These are phyloP conservation scores for Epirrhoe tristata DNA, from an alignment of 2,888 invertebrate genomes.

Conservation along the genomic window DNA sequence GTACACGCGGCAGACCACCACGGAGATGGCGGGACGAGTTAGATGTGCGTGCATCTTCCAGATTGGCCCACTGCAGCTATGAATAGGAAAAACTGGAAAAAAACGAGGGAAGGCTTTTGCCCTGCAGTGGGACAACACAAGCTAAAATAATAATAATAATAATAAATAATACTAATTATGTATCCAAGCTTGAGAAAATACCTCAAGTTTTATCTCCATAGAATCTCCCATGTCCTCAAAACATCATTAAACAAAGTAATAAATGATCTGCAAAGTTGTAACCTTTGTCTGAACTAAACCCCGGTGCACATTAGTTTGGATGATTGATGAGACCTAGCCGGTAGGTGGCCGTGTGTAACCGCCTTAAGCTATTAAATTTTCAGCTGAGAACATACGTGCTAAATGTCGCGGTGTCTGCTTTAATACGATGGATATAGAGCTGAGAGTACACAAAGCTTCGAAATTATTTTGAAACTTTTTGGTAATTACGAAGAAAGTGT, in stretches of 20 bases:
- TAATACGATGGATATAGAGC: conserved; percentile 40
- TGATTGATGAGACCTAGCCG: conserved; percentile 53
- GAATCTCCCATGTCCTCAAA: conserved; percentile 21
- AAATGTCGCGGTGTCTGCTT: conserved; percentile 61
- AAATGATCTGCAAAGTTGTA: conserved; percentile 59
- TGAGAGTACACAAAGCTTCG: conserved; percentile 14
- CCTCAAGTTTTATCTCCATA: conserved; percentile 24
- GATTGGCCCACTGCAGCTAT: too few relatives aligned
- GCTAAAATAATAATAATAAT: too few relatives aligned
- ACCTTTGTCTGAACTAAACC: conserved; percentile 61
- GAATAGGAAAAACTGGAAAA: too few relatives aligned
- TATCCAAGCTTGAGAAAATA: conserved; percentile 5
- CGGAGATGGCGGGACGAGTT: too few relatives aligned
- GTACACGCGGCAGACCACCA: too few relatives aligned
- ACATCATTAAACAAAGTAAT: conserved; percentile 55
- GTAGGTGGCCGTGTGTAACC: conserved; percentile 46
- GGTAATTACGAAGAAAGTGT: too few relatives aligned
- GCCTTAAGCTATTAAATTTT: conserved; percentile 59
- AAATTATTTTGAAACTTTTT: too few relatives aligned
- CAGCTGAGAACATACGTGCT: conserved; percentile 62
- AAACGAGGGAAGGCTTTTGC: too few relatives aligned
- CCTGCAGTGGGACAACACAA: too few relatives aligned
- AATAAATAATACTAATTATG: too few relatives aligned
- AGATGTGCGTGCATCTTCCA: too few relatives aligned
- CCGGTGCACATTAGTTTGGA: conserved; percentile 58